Base-by-base conservation (phyloP, 2,888 invertebrate genomes). In the Gortyna flavago region DNA sequence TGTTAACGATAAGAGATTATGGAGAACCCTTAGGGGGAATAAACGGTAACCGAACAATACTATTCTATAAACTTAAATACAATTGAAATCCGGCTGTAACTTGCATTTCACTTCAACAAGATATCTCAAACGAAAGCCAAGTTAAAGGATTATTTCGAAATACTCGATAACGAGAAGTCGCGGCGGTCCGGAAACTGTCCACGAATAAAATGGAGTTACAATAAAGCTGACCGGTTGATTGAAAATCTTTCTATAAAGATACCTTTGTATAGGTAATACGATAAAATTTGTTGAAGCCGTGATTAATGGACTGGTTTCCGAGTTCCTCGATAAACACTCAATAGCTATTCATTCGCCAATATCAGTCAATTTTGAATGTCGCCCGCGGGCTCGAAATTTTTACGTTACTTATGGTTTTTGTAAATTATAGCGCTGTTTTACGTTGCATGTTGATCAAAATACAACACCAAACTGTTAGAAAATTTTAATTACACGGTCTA, bases 111-210 rank as follows among this genome's bases (percentile, higher is more conserved):
- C 66, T 75, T 81, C 70, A 64, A 70, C 69, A 29, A 71, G 71
- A 83, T 81, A 75, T 83, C 77, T 88, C 76, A 85, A 87, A 85
- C 80, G 83, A 79, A 85, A 82, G 48, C 65, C 72, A 81, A 85
- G 75, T 85, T 78, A 75, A 81, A 81, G 79, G 83, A 85, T 83
- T 85, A 87, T 87, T 85, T 87, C 81, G 78, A 88, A 86, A 83
- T 81, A 79, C 64, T 75, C 79, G 79, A 79, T 85, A 87, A 85
- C 78, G 65, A 85, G 82, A 77, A 70, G 79, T 65, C 57, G 70
- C 32, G 38, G 54, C 44, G 32, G 77, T 75, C 70, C 67, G 75
- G 75, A 80, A 86, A 82, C n/a, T 68, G 80, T 76, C 48, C 62
- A 41, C 54, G 70, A 72, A 72, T 79, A 74, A 85, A 86, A 72